Evolutionary conservation across 37 sponge, comb jelly and placozoan genomes (phyloP), one percentile per base, ranked within the genome.

Genomic region (Tethya wilhelma): DNA sequence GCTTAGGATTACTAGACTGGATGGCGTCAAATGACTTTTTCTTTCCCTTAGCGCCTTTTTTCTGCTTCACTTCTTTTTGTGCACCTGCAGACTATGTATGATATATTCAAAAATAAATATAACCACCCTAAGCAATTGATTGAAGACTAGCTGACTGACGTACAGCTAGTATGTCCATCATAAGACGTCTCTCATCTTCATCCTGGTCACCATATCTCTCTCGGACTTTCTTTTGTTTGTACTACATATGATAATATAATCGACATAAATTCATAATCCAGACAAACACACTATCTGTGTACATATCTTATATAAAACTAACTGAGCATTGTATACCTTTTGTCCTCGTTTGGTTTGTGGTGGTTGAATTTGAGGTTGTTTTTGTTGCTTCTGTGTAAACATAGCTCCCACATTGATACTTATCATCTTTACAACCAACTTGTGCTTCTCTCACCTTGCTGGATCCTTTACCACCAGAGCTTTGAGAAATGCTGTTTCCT

Each of bases 121-220:
- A n/a, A n/a, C n/a, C n/a, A n/a, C n/a, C n/a, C n/a, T n/a, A n/a
- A n/a, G n/a, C n/a, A n/a, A n/a, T n/a, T n/a, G n/a, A n/a, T n/a
- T n/a, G n/a, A n/a, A n/a, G n/a, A n/a, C n/a, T n/a, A n/a, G n/a
- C n/a, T n/a, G n/a, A n/a, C n/a, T n/a, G n/a, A n/a, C n/a, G n/a
- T 36, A 73, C 64, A 30, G 38, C 65, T 41, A 83, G 63, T 14
- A 63, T 43, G 44, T 67, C 57, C 58, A 67, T 58, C 45, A 37
- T 55, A 0, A 69, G 44, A 9, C 31, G 43, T 41, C 59, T 64
- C 11, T 84, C 99, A 23, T 96, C 97, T 55, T 98, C 95, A 74
- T 96, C 97, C 34, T 96, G 96, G 69, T 96, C 96, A 29, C 70
- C 81, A 64, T 98, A 96, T 81, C 87, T 91, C 38, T 96, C 86